Base-by-base conservation (phyloP, 2,113 vertebrate genomes). In the Cephalophus harveyi region DNA sequence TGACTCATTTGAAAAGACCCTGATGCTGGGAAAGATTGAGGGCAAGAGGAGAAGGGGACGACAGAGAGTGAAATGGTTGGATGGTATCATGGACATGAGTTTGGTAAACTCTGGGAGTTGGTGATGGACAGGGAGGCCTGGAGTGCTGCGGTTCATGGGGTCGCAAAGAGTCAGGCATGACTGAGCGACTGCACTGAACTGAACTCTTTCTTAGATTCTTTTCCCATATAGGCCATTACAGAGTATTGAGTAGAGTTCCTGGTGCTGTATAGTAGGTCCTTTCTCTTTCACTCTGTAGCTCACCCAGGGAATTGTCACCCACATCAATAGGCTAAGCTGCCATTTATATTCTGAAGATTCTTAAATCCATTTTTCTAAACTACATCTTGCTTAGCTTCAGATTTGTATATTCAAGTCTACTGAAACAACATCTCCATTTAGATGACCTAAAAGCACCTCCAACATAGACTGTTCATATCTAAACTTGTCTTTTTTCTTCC, bases 41-140 rank as follows among this genome's bases (percentile, higher is more conserved):
- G 19, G n/a, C 3, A 0, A n/a, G 9, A 40, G n/a, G 10, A 71
- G n/a, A 71, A 71, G 19, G n/a, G n/a, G 19, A 23, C 1, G 0
- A 71, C 67, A 71, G n/a, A 71, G 67, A 5, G 40, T 71, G n/a
- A 71, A 1, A 40, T 6, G n/a, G 19, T 12, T 40, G n/a, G n/a
- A 71, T 23, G 67, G 67, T 36, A 71, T 71, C 67, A 23, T 71
- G 67, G n/a, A 71, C n/a, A 71, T 71, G n/a, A 23, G n/a, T 71
- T 40, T 40, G 67, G 67, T 71, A 23, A 40, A 71, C n/a, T 40
- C 67, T 0, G 0, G 10, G 2, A 71, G n/a, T 12, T 40, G 67
- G n/a, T 71, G 67, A 40, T 71, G n/a, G 67, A 40, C 67, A 71
- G 5, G 19, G 67, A 71, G 67, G n/a, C 19, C 67, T 40, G 19